Conservation (phyloP, 2,797 vertebrate genomes). For the Aselliscus stoliczkanus region DNA sequence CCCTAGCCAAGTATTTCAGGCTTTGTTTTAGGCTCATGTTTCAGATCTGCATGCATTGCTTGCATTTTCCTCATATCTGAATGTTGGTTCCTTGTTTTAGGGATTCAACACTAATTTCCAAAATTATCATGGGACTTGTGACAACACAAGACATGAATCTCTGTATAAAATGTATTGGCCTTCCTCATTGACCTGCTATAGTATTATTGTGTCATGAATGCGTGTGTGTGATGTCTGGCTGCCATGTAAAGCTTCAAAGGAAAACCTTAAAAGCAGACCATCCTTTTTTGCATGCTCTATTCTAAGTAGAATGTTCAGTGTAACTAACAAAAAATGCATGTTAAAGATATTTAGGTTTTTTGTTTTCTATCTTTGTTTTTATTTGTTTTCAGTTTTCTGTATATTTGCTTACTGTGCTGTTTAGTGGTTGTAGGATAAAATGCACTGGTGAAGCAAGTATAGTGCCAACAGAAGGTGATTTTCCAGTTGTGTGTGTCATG, state of each 20-base stretch:
- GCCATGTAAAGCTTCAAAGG: constrained; percentile 85
- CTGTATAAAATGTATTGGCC: constrained; percentile 85
- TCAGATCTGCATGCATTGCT: constrained; percentile 86
- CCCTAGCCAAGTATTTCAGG: constrained; percentile 78
- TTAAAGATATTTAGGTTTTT: constrained; percentile 85
- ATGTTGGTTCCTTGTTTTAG: constrained; percentile 82
- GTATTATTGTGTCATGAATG: constrained; percentile 86
- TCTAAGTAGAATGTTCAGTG: constrained; percentile 87
- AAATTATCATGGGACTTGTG: constrained; percentile 82
- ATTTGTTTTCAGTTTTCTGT: constrained; percentile 86
- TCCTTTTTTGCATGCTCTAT: constrained; percentile 90
- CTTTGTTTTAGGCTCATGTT: constrained; percentile 84
- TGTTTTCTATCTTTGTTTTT: constrained; percentile 79
- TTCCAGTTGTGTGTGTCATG: constrained; percentile 87
- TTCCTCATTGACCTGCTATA: constrained; percentile 89
- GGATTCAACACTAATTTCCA: constrained; percentile 83
- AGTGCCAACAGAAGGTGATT: constrained; percentile 86
- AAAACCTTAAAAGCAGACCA: constrained; percentile 83
- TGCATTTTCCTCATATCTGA: constrained; percentile 82
- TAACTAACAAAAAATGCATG: constrained; percentile 91
- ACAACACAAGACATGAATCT: constrained; percentile 84
- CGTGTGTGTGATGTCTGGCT: constrained; percentile 86
- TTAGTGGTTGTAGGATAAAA: constrained; percentile 87
- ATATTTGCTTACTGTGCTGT: constrained; percentile 86
- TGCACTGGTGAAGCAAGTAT: constrained; percentile 84